Percentiles rank a stretch among this genome's conserved stretches.
Evolutionary conservation across 2,888 invertebrate genomes (phyloP).

Genomic region (Drosophila acutilabella): DNA sequence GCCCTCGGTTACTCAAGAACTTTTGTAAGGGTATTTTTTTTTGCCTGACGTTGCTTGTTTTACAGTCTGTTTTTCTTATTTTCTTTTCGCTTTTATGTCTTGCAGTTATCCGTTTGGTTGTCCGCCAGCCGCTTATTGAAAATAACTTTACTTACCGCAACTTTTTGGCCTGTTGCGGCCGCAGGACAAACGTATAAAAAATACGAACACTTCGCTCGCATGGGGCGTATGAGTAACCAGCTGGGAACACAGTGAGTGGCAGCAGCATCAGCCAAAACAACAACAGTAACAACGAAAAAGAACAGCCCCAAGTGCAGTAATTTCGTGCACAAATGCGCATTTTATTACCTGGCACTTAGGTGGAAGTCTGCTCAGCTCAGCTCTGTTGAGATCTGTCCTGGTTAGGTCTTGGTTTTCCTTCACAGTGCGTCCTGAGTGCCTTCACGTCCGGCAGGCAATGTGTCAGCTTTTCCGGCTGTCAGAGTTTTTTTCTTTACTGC

Average conservation of each 20-base stretch:
- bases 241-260: constrained; percentile 30
- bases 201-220: constrained; percentile 18
- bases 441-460: constrained; percentile 16
- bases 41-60: not conserved
- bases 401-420: not conserved
- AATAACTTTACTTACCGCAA: constrained; percentile 64
- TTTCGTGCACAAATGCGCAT: constrained; percentile 78
- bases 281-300: constrained; percentile 27
- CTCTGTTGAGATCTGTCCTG: not conserved
- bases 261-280: constrained; percentile 12
- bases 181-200: constrained; percentile 29
- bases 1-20: not conserved
- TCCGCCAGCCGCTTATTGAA: constrained; percentile 66
- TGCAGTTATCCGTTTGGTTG: constrained; percentile 39
- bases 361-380: constrained; percentile 18
- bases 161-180: constrained; percentile 58
- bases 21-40: not conserved
- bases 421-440: constrained; percentile 5
- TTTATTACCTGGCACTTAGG: constrained; percentile 71
- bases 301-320: constrained; percentile 58
- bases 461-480: constrained; percentile 26
- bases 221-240: constrained; percentile 36
- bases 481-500: constrained; percentile 34
- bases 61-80: constrained; percentile 8
- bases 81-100: constrained; percentile 25